phyloP scores from a whole-genome alignment of 2,888 invertebrate genomes.

The Platerodrilus igneus region DNA sequence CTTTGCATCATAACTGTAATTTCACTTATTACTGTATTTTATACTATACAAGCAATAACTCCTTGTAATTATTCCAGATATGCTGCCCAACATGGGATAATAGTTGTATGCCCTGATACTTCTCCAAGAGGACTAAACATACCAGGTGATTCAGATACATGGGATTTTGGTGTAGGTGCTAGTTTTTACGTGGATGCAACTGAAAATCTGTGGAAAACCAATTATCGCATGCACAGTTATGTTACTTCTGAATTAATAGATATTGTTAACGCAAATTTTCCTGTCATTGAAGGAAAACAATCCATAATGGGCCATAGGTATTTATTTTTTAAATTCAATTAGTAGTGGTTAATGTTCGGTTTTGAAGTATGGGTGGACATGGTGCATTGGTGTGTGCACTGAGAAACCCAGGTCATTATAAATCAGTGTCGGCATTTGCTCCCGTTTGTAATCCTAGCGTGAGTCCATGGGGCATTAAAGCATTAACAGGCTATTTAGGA shows the following conservation, averaged over 20 bases:
- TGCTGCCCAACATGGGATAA: conserved; percentile 79
- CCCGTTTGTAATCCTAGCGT: conserved; percentile 87
- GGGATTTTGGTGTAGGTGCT: conserved; percentile 94
- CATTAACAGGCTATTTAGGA: conserved; percentile 77
- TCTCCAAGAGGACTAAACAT: conserved; percentile 88
- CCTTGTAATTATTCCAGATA: too few relatives aligned
- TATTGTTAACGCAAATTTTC: conserved; percentile 72
- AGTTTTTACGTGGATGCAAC: conserved; percentile 95
- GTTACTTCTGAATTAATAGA: conserved; percentile 80
- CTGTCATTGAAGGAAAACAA: conserved; percentile 56
- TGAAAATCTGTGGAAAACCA: conserved; percentile 82
- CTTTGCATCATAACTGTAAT: too few relatives aligned
- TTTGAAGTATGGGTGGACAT: conserved; percentile 94
- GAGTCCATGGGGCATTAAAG: conserved; percentile 85
- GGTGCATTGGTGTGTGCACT: conserved; percentile 88
- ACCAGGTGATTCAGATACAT: conserved; percentile 84
- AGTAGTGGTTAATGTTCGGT: not conserved
- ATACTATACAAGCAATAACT: too few relatives aligned
- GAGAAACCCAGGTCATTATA: conserved; percentile 84
- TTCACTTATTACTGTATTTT: not conserved
- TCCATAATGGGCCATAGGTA: conserved; percentile 81
- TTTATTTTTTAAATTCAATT: conserved; percentile 20
- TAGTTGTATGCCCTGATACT: conserved; percentile 92
- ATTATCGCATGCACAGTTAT: conserved; percentile 95
- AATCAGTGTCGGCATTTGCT: conserved; percentile 89